Evolutionary conservation across 2,113 vertebrate species (phyloP), one percentile per base, ranked within the genome.

Genomic region (Ellobius talpinus): DNA sequence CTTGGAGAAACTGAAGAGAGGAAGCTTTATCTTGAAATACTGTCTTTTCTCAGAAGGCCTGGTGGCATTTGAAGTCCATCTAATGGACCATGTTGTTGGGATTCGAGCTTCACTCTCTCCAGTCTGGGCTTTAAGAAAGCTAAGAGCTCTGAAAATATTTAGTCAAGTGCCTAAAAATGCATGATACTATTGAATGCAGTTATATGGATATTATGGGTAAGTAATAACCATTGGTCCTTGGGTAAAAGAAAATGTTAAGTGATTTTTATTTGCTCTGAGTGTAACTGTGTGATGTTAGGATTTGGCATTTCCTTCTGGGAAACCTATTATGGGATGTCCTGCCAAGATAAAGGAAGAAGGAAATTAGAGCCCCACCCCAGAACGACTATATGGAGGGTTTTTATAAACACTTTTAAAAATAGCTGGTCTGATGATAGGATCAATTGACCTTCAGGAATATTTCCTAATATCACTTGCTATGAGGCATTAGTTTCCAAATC

Each of bases 341-440:
- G 98, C 98, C 97, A 98, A 97, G 84, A 97, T 93, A 95, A 96
- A 97, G 95, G 96, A 97, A 96, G 95, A 82, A 98, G 93, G 96
- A 96, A 98, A 94, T 95, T 76, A 96, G 92, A 31, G 94, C 95
- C 94, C 0, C 96, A 81, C 96, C 98, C 96, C 87, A 87, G 92
- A 70, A 96, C 89, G 70, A 96, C 91, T 96, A 89, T 95, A 97
- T 96, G 89, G 89, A 97, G 94, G 19, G 77, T 97, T 95, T 95
- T 66, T 45, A 87, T 97, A 97, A 97, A 58, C 66, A 78, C 66
- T 95, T 91, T 96, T 91, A 97, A 98, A 97, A 97, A 98, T 97
- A 98, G 92, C 78, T 96, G 68, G 73, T 97, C 87, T 97, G 96
- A 97, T 96, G 96, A 97, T 95, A 95, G 95, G 96, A 97, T 97